These are phyloP conservation scores for Himalopsyche japonica DNA, from an alignment of 2,888 invertebrate species.

Conservation along the genomic window DNA sequence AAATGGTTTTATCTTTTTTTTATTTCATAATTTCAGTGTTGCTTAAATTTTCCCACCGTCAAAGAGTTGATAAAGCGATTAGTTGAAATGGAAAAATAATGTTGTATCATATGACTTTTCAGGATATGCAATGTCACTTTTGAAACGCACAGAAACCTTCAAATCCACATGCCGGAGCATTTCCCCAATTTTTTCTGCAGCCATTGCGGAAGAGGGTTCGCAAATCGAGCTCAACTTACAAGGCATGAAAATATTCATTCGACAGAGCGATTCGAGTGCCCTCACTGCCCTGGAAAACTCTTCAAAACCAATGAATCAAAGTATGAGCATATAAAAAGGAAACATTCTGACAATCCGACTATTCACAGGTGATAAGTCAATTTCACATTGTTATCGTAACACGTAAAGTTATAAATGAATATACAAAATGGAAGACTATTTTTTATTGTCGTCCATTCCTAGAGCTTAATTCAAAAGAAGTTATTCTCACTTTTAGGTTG, in stretches of 20 bases:
- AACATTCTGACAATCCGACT: not conserved
- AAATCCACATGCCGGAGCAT: constrained; percentile 8
- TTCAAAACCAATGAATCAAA: not conserved
- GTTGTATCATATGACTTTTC: not conserved
- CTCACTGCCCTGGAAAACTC: not conserved
- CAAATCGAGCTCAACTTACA: not conserved
- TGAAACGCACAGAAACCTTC: not conserved
- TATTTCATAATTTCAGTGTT: too few species aligned
- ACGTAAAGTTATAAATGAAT: not conserved
- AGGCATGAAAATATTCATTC: not conserved
- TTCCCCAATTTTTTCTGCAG: constrained; percentile 7
- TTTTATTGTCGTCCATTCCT: too few species aligned
- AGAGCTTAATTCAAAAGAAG: too few species aligned
- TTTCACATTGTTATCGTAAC: not conserved
- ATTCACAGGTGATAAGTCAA: not conserved
- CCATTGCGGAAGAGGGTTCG: constrained; percentile 5
- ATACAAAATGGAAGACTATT: too few species aligned
- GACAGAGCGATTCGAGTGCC: not conserved
- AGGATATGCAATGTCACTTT: constrained; percentile 1
- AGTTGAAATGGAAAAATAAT: too few species aligned
- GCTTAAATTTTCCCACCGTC: too few species aligned
- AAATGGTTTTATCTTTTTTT: too few species aligned
- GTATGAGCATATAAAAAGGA: not conserved
- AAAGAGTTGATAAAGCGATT: too few species aligned
- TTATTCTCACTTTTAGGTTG: too few species aligned